Conservation (phyloP, 1,140 invertebrate species). For the Pristionchus pacificus region DNA sequence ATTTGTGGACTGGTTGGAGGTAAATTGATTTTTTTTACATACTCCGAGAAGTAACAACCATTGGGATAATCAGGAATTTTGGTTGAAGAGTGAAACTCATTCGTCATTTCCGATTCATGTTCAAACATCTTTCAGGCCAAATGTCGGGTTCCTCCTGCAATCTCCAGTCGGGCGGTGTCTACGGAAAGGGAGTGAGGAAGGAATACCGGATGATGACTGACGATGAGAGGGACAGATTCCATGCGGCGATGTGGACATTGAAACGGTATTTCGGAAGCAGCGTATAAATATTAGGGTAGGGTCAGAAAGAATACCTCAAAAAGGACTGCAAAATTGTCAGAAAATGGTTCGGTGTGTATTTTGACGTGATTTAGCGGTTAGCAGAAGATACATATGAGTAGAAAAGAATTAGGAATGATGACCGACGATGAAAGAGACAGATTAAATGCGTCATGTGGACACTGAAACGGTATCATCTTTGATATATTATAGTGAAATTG, state of each 20-base stretch:
- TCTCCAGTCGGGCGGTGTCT: neutral
- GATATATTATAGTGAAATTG: slow-evolving; percentile 19
- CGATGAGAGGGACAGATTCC: slow-evolving; percentile 47
- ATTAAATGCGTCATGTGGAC: slow-evolving; percentile 52
- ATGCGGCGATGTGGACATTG: slow-evolving; percentile 55
- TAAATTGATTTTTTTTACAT: no score
- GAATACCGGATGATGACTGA: slow-evolving; percentile 57
- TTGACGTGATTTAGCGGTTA: no score
- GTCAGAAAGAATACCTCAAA: no score
- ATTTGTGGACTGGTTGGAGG: neutral
- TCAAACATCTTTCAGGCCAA: neutral
- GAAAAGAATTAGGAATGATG: slow-evolving; percentile 56
- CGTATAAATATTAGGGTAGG: no score
- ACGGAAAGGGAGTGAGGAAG: slow-evolving; percentile 36
- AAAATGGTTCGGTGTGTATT: no score
- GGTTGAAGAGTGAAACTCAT: no score
- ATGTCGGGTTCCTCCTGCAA: neutral
- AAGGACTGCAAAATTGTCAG: no score
- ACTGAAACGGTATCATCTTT: slow-evolving; percentile 41
- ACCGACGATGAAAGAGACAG: slow-evolving; percentile 44
- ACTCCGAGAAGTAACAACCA: no score
- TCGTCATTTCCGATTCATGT: no score
- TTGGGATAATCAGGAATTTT: no score
- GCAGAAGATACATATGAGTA: no score
- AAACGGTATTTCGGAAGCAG: no score